Evolutionary conservation across 2,888 invertebrate genomes (phyloP), one percentile per base, ranked within the genome.

Genomic region (Limenitis camilla): DNA sequence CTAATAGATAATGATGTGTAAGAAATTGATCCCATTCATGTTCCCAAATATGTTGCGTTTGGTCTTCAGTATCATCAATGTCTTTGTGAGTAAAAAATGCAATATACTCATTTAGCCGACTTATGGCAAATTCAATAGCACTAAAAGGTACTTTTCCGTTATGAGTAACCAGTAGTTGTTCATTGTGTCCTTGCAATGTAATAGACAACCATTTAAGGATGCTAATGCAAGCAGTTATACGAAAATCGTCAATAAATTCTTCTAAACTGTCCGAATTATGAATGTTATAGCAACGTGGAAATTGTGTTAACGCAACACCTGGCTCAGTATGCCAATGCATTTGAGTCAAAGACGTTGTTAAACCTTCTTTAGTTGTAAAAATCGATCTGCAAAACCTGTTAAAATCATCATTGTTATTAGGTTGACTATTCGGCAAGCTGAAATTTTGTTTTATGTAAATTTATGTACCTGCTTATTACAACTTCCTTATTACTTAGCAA

Each of bases 341-440:
- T 72, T 96, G 94, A 45, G 92, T 92, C 36, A 96, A 78, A 54
- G 93, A 92, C 27, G 91, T 86, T 60, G 94, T 94, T 32, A 96
- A 78, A 3, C 96, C 96, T 76, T 96, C 96, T 89, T 98, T 98
- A 0, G 97, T 96, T 0, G 97, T 97, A 72, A 97, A 97, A 47
- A 93, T 90, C 1, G 96, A 95, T 66, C 94, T 91, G 62, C 93
- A 93, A 77, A 94, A 97, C 67, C 97, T 92, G 76, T 92, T 92
- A 49, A 61, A 67, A 94, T 91, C 49, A 9, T 35, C 3, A 5
- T n/a, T 27, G 5, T 29, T n/a, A 40, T 28, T 44, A n/a, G n/a
- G n/a, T n/a, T n/a, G n/a, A n/a, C n/a, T n/a, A n/a, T n/a, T n/a
- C n/a, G n/a, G n/a, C n/a, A n/a, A n/a, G n/a, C n/a, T n/a, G n/a